Evolutionary conservation across 2,113 vertebrate species (phyloP).

Genomic region (Climacteris rufus): DNA sequence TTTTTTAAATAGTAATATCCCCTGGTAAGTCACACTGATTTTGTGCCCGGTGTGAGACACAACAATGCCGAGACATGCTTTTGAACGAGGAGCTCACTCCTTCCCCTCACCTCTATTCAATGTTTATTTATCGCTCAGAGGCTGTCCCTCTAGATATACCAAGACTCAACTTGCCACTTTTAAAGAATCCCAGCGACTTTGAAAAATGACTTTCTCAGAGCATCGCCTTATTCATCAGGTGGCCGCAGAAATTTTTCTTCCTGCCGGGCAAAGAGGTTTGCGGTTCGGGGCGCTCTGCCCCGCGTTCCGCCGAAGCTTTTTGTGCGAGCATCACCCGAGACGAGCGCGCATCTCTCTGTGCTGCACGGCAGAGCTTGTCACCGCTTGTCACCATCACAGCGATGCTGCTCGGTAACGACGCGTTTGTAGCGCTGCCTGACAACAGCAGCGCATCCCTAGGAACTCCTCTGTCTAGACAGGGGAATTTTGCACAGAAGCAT

Average conservation of each 20-base stretch:
- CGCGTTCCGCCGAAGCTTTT: not conserved
- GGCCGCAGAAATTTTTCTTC: not conserved
- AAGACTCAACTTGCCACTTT: not conserved
- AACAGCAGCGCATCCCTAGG: not conserved
- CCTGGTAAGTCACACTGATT: not conserved
- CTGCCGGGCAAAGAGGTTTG: not conserved
- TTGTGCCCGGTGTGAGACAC: not conserved
- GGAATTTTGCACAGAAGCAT: not conserved
- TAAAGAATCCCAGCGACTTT: not conserved
- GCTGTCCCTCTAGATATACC: not conserved
- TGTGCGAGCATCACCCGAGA: not conserved
- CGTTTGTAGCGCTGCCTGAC: not conserved
- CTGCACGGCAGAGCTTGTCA: not conserved
- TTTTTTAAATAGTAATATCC: too few species aligned
- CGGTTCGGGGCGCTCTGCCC: not conserved
- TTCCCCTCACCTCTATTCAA: not conserved
- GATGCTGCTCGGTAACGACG: not conserved
- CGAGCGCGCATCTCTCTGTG: not conserved
- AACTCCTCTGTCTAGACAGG: not conserved
- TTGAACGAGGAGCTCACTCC: not conserved
- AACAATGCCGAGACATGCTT: not conserved
- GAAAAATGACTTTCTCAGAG: not conserved
- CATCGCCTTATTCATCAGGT: not conserved
- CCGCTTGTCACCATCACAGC: not conserved
- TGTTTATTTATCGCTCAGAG: not conserved